Percentiles rank a stretch among this genome's conserved stretches.
phyloP scores from a whole-genome alignment of 2,797 vertebrate species.

The Pterois miles region DNA sequence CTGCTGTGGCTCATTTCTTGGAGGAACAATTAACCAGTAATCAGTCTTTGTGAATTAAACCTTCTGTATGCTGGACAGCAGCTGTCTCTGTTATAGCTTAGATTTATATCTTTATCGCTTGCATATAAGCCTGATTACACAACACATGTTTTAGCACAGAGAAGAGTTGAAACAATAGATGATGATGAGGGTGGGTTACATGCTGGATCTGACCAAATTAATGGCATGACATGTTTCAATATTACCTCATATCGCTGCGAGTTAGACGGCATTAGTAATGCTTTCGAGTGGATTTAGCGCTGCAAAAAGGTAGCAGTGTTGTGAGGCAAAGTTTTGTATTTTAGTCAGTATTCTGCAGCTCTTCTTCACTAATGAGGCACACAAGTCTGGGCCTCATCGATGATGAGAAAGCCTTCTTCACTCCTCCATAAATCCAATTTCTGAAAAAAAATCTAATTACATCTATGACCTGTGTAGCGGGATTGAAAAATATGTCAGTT shows the following conservation, averaged over 20 bases:
- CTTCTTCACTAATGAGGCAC: slow-evolving; percentile 26
- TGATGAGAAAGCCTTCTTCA: slow-evolving; percentile 19
- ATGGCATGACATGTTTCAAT: neutral
- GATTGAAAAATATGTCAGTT: neutral
- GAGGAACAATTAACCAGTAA: slow-evolving; percentile 65
- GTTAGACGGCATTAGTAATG: neutral
- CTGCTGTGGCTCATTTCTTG: slow-evolving; percentile 53
- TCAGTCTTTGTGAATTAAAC: slow-evolving; percentile 54
- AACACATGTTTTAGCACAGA: neutral
- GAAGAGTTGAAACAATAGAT: slow-evolving; percentile 1
- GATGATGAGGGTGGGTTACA: slow-evolving; percentile 16
- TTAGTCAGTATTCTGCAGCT: slow-evolving; percentile 15
- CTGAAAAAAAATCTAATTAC: slow-evolving; percentile 51
- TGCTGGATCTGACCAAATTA: neutral
- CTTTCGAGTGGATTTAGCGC: neutral
- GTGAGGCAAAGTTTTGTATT: slow-evolving; percentile 27
- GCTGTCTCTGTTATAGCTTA: slow-evolving; percentile 7
- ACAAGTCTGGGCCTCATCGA: neutral
- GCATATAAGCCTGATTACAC: neutral
- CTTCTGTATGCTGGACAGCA: slow-evolving; percentile 30
- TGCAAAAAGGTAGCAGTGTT: neutral
- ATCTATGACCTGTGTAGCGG: neutral
- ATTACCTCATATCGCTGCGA: neutral
- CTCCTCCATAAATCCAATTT: slow-evolving; percentile 40
- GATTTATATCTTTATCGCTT: slow-evolving; percentile 47